A percentile compares a stretch with the other conserved stretches of the same genome.
These are phyloP conservation scores for Oscheius sp. DNA, from an alignment of 2,888 invertebrate species.

Conservation along the genomic window DNA sequence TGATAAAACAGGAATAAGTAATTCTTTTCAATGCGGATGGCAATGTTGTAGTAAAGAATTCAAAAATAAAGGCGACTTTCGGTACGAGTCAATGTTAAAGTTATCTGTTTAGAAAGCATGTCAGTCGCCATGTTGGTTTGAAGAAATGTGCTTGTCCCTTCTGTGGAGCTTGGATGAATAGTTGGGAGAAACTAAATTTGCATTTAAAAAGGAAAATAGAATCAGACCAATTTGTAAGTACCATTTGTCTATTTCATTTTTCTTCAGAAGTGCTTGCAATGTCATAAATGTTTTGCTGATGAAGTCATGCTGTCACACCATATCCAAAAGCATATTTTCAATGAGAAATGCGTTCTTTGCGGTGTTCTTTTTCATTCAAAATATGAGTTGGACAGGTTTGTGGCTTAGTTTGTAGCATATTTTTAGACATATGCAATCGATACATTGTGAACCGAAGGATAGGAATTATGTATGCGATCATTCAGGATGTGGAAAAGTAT, in stretches of 20 bases:
- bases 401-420: not conserved
- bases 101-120: conserved; percentile 11
- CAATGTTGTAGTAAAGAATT: not conserved
- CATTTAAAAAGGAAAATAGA: conserved; percentile 1
- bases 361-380: not conserved
- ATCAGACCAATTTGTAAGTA: not conserved
- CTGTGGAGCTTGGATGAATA: conserved; percentile 12
- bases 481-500: not conserved
- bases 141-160: conserved; percentile 22
- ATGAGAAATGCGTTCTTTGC: not conserved
- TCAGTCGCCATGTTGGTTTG: not conserved
- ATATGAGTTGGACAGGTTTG: conserved; percentile 4
- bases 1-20: not conserved
- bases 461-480: not conserved
- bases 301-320: not conserved
- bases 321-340: not conserved
- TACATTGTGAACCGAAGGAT: not conserved
- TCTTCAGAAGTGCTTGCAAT: conserved; percentile 5
- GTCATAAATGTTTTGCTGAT: not conserved
- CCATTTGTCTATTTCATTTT: not conserved
- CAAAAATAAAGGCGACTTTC: not conserved
- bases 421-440: conserved; percentile 11
- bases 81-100: not conserved
- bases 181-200: conserved; percentile 1
- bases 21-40: conserved; percentile 1